phyloP scores from a whole-genome alignment of 2,888 invertebrate species.

The Eudemis profundana region DNA sequence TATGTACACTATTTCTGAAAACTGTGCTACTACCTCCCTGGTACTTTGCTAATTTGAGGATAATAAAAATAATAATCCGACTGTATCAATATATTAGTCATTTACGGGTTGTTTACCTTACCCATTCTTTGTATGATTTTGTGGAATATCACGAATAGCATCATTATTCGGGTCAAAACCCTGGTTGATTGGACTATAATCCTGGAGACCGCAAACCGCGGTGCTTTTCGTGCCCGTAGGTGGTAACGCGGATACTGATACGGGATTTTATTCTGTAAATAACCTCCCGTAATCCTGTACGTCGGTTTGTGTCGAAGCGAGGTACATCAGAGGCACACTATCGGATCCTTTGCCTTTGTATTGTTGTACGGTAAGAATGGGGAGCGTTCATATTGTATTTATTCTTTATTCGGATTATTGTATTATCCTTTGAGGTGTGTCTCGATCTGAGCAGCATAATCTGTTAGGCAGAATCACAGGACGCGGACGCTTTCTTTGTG shows the following conservation, averaged over 20 bases:
- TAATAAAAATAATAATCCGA: no score
- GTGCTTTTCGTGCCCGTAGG: conserved; percentile 1
- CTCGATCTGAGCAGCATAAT: not conserved
- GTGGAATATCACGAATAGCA: not conserved
- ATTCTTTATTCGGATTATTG: conserved; percentile 10
- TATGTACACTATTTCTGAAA: no score
- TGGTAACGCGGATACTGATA: not conserved
- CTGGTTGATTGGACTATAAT: conserved; percentile 4
- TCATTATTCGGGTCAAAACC: not conserved
- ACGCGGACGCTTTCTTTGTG: not conserved
- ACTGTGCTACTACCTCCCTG: no score
- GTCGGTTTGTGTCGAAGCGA: conserved; percentile 11
- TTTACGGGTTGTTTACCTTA: no score
- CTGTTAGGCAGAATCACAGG: not conserved
- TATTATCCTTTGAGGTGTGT: not conserved
- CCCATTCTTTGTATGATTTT: no score
- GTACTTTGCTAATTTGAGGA: no score
- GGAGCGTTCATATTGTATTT: not conserved
- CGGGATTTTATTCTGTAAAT: conserved; percentile 25
- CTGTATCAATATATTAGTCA: no score
- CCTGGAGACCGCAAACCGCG: conserved; percentile 15
- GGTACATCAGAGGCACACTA: conserved; percentile 10
- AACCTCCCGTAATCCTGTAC: conserved; percentile 20
- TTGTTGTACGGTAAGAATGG: conserved; percentile 8
- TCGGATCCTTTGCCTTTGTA: conserved; percentile 16